Evolutionary conservation across 2,113 vertebrate species (phyloP).

Genomic region (Zapornia atra): DNA sequence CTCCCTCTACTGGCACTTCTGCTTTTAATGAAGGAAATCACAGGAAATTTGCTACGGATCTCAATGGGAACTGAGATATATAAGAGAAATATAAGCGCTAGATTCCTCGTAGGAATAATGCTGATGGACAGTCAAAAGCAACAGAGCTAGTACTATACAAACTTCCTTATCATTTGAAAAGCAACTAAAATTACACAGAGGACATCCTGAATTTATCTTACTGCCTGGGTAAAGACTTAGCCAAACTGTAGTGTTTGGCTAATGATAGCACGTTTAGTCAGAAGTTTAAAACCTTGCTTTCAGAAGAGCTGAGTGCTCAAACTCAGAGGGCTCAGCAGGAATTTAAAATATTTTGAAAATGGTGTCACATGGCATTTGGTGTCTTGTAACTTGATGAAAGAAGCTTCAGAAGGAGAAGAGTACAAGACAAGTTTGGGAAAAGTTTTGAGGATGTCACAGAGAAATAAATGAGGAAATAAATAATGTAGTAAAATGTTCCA

Average conservation of each 20-base stretch:
- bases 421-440: neutral
- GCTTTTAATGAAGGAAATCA: neutral
- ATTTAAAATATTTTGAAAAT: neutral
- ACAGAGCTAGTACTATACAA: neutral
- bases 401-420: neutral
- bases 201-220: neutral
- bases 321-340: neutral
- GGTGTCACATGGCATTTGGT: neutral
- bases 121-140: neutral
- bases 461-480: constrained; percentile 30
- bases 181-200: neutral
- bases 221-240: neutral
- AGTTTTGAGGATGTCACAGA: neutral
- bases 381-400: neutral
- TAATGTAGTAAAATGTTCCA: neutral
- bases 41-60: neutral
- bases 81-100: neutral
- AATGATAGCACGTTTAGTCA: neutral
- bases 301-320: neutral
- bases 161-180: neutral
- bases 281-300: neutral
- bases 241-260: neutral
- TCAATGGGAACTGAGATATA: neutral
- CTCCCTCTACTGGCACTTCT: constrained; percentile 59
- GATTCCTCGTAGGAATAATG: neutral